A percentile compares a stretch with the other conserved stretches of the same genome.
phyloP scores from a whole-genome alignment of 2,797 vertebrate species.

The Phataginus tricuspis region DNA sequence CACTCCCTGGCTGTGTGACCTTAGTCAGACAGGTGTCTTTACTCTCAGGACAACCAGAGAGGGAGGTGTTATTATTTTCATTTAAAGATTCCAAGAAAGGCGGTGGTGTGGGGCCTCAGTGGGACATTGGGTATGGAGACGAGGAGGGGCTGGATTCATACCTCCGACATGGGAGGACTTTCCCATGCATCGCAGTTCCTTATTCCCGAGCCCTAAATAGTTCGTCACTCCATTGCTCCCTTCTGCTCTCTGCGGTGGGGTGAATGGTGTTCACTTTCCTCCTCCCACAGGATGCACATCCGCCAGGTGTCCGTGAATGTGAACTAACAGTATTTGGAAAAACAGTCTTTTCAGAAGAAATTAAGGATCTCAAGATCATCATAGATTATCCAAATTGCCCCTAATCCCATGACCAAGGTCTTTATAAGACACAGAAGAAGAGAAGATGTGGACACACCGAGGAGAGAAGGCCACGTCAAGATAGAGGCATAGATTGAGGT shows the following conservation, averaged over 20 bases:
- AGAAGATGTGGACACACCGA: not conserved
- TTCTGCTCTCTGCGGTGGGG: not conserved
- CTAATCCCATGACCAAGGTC: not conserved
- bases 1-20: not conserved
- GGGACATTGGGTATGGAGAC: not conserved
- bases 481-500: not conserved
- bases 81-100: not conserved
- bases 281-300: not conserved
- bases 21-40: not conserved
- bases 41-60: not conserved
- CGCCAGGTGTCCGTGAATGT: not conserved
- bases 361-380: not conserved
- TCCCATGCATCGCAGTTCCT: not conserved
- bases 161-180: not conserved
- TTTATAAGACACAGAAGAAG: not conserved
- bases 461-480: not conserved
- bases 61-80: not conserved
- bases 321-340: not conserved
- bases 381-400: not conserved
- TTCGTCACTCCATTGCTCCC: not conserved
- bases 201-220: not conserved
- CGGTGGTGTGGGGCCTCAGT: fast-evolving
- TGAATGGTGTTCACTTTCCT: not conserved
- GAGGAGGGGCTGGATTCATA: fast-evolving
- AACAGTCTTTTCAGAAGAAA: not conserved